Evolutionary conservation across 2,113 vertebrate species (phyloP), one percentile per base, ranked within the genome.

Genomic region (Hippocampus comes): DNA sequence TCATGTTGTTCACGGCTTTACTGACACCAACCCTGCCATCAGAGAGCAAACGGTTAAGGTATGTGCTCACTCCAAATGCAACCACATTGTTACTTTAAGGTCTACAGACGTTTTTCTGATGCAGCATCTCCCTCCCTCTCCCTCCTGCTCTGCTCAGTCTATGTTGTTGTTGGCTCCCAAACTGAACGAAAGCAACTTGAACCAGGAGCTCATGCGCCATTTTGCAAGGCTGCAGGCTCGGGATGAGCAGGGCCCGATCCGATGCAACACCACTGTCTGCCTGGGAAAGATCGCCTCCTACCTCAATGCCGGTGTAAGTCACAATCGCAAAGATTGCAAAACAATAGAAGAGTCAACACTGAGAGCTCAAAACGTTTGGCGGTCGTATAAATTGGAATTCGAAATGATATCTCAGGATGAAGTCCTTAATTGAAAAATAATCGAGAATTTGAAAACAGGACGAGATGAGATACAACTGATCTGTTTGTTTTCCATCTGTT

Each of bases 31-130:
- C 87, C 95, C 96, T 0, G 96, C 96, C 83, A 96, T 98, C 82
- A 93, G 96, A 67, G 95, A 97, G 76, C 96, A 97, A 87, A 97
- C 96, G 0, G 95, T 97, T 25, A 97, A 97, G 95, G 96, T 97
- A 79, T 57, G 67, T 18, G 20, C 10, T 25, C 27, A 10, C 21
- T 67, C 70, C 48, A 53, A 64, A 70, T 30, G 41, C 56, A 66
- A 25, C 6, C 18, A 20, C 30, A 34, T 55, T 1, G 14, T 55
- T 1, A 23, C 10, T 30, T 17, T 17, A 23, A 17, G 14, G 25
- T 34, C 10, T 41, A 57, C 5, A n/a, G 9, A 43, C 3, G 25
- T 60, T 53, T 27, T 2, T 15, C 34, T 49, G 30, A 49, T 48
- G 30, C 18, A 70, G 25, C 68, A 2, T 0, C 3, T 23, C 5